Conservation (phyloP, 2,113 vertebrate species). For the rabbit (Oryctolagus cuniculus) region mOryCun1.1 NC_091445.1:62889001-62889500, state of each 20-base stretch:
- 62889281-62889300: not conserved
- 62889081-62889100: slow-evolving; percentile 8
- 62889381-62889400: too few species aligned
- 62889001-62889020: not conserved
- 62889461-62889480: too few species aligned
- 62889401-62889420: too few species aligned
- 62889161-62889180: not conserved
- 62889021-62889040: not conserved
- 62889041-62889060: not conserved
- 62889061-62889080: not conserved
- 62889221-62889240: not conserved
- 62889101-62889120: not conserved
- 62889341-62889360: too few species aligned
- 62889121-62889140: not conserved
- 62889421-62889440: too few species aligned
- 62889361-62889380: too few species aligned
- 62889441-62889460: too few species aligned
- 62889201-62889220: not conserved
- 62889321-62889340: too few species aligned
- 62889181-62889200: not conserved
- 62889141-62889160: not conserved
- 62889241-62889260: not conserved
- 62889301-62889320: not conserved
- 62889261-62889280: not conserved
- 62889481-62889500: too few species aligned